A percentile compares a stretch with the other conserved stretches of the same genome.
phyloP scores from a whole-genome alignment of 2,888 invertebrate genomes.

The Seladonia tumulorum region DNA sequence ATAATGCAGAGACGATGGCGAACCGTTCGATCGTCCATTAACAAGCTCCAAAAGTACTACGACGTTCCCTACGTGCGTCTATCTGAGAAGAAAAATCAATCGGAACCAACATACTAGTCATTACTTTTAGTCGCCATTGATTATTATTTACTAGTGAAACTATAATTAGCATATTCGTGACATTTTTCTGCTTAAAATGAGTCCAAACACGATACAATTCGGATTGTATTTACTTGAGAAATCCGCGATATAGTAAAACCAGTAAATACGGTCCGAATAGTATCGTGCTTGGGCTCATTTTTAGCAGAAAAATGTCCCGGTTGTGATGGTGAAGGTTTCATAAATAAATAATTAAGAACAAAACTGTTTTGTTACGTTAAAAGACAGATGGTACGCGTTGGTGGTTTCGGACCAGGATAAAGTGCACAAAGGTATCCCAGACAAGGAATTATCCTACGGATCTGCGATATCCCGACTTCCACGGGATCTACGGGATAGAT shows the following conservation, averaged over 20 bases:
- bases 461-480: background rate
- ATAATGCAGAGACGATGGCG: background rate
- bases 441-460: slow-evolving; percentile 5
- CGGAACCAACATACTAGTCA: background rate
- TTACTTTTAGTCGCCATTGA: background rate
- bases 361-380: background rate
- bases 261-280: background rate
- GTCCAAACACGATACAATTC: background rate
- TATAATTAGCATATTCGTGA: background rate
- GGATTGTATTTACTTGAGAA: background rate
- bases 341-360: background rate
- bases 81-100: background rate
- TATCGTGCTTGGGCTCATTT: background rate
- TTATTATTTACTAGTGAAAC: background rate
- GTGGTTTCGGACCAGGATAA: background rate
- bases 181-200: background rate
- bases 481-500: slow-evolving; percentile 26
- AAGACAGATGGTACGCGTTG: background rate
- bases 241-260: background rate
- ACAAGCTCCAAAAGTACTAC: background rate
- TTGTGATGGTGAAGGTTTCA: background rate
- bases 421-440: background rate
- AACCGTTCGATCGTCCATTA: background rate
- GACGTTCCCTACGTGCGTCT: background rate
- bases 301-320: background rate